Base-by-base conservation (phyloP, 2,888 invertebrate genomes). In the Ennomos erosarius region DNA sequence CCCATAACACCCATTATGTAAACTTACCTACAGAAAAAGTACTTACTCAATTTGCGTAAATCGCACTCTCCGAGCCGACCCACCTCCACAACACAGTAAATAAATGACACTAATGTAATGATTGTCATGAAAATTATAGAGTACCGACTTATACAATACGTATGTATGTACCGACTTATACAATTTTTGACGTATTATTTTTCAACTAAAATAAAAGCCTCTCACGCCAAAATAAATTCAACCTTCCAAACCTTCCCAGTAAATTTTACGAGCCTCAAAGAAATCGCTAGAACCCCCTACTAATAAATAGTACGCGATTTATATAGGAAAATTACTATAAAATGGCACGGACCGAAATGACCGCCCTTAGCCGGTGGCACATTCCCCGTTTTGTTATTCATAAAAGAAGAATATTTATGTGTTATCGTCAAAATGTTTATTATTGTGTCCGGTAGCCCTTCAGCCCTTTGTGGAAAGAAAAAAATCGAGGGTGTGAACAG, bases 371-470 rank as follows among this genome's bases (percentile, higher is more conserved):
- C 79, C 75, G 73, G 87, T 84, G 85, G 87, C 85, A 83, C 76
- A 69, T 75, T n/a, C 67, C 75, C 78, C 79, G 79, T 83, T 91
- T 90, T 88, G 89, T 89, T 88, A 92, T 92, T 91, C 91, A 91
- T 91, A 91, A 89, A 90, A 81, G 85, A 79, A 79, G 78, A 82
- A 90, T 91, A 92, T 92, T 92, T 92, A 91, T 90, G 90, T 82
- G 81, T 87, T 90, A 91, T 91, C 88, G 90, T 91, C 91, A 90
- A 91, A 92, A 91, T 92, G 91, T 91, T 92, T 92, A 92, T 92
- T 91, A 90, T 88, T 90, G 87, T 85, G 87, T 90, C 90, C 84
- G 78, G 85, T 82, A 83, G 86, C 87, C 85, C 83, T 82, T 79
- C 79, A 85, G 87, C 85, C 90, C 84, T 90, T 91, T 91, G 87